These are phyloP conservation scores for Acropternis orthonyx DNA, from an alignment of 2,797 vertebrate species.

Conservation along the genomic window DNA sequence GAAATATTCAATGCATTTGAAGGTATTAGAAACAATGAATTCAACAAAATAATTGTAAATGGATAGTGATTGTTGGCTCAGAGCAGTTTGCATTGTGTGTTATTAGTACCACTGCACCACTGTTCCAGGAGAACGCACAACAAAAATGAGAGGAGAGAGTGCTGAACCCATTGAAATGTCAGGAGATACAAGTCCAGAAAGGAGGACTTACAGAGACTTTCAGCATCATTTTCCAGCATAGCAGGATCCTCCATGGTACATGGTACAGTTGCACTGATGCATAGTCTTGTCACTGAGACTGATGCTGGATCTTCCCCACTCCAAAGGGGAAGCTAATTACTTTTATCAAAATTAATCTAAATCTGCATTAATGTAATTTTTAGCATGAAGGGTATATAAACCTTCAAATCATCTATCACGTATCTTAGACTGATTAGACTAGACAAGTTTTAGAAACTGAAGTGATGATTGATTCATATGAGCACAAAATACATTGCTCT, in stretches of 20 bases:
- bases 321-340: not conserved
- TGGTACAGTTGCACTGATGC: not conserved
- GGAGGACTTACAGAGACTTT: not conserved
- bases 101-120: not conserved
- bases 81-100: not conserved
- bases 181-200: not conserved
- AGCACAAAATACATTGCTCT: not conserved
- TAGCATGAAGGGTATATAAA: not conserved
- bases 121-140: not conserved
- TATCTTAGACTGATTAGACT: not conserved
- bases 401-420: rapidly evolving
- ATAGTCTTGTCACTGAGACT: not conserved
- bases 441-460: not conserved
- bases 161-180: not conserved
- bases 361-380: not conserved
- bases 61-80: not conserved
- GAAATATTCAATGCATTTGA: not conserved
- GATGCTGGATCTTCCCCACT: not conserved
- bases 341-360: not conserved
- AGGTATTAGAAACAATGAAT: not conserved
- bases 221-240: not conserved
- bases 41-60: not conserved
- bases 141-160: not conserved
- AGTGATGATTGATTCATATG: not conserved
- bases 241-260: not conserved